Conservation (phyloP, 2,113 vertebrate species). For the Ceuthmochares aereus region DNA sequence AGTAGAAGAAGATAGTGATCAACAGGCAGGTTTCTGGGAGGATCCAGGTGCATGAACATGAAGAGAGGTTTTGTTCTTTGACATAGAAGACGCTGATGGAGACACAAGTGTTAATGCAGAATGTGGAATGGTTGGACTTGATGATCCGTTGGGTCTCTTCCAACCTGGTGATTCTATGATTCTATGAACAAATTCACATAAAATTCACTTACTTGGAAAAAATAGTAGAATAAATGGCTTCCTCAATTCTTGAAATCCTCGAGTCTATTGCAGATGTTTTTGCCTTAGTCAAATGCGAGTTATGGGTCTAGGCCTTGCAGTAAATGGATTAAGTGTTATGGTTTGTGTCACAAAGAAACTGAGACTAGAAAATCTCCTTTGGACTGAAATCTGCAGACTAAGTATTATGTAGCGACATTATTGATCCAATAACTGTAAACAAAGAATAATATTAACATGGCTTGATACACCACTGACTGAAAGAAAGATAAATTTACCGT, state of each 20-base stretch:
- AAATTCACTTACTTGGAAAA: background rate
- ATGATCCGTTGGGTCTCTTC: too few species aligned
- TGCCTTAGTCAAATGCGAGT: background rate
- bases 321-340: slow-evolving; percentile 34
- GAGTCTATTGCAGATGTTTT: background rate
- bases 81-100: background rate
- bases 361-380: slow-evolving; percentile 37
- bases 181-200: background rate
- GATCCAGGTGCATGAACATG: background rate
- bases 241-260: background rate
- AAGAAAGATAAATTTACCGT: background rate
- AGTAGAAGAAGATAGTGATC: background rate
- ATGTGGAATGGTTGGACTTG: too few species aligned
- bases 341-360: slow-evolving; percentile 27
- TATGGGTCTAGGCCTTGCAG: slow-evolving; percentile 10
- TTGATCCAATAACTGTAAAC: slow-evolving; percentile 37
- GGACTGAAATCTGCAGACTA: background rate
- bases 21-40: background rate
- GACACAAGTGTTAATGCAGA: background rate
- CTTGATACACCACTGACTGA: background rate
- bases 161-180: too few species aligned
- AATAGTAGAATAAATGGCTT: background rate
- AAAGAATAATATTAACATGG: background rate
- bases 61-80: background rate
- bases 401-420: slow-evolving; percentile 19